A percentile compares a stretch with the other conserved stretches of the same genome.
These are phyloP conservation scores for Rhyacophila evoluta DNA, from an alignment of 2,888 invertebrate species.

Conservation along the genomic window DNA sequence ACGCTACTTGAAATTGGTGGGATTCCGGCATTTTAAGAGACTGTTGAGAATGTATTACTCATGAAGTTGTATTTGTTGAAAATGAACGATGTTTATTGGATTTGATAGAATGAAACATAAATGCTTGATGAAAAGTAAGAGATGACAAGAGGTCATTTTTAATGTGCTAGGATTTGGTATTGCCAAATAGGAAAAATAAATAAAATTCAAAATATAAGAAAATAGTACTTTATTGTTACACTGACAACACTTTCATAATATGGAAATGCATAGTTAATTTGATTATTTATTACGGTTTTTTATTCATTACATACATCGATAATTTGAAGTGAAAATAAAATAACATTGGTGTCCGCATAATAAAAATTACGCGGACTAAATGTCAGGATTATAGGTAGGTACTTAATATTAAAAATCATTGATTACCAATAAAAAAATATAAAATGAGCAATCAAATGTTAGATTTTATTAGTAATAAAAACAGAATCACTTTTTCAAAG, in stretches of 20 bases:
- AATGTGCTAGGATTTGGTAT: no score
- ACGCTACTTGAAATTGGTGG: no score
- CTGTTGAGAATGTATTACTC: no score
- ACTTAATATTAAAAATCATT: background rate
- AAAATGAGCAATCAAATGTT: background rate
- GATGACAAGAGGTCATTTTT: no score
- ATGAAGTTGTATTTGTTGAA: no score
- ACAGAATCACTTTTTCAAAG: no score
- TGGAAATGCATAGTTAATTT: slow-evolving; percentile 41
- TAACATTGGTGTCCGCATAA: background rate
- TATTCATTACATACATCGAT: background rate
- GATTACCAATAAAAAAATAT: background rate
- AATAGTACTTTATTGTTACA: slow-evolving; percentile 54
- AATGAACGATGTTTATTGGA: no score
- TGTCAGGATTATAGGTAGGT: background rate
- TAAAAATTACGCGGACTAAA: background rate
- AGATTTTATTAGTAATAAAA: no score
- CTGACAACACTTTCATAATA: slow-evolving; percentile 53
- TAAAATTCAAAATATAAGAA: slow-evolving; percentile 41
- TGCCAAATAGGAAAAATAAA: no score
- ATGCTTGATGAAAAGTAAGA: no score
- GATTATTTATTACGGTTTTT: slow-evolving; percentile 15
- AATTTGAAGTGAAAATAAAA: background rate
- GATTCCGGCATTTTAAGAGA: no score
- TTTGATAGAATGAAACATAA: no score